Conservation (phyloP, 2,797 vertebrate species). For the Crypturellus tataupa region DNA sequence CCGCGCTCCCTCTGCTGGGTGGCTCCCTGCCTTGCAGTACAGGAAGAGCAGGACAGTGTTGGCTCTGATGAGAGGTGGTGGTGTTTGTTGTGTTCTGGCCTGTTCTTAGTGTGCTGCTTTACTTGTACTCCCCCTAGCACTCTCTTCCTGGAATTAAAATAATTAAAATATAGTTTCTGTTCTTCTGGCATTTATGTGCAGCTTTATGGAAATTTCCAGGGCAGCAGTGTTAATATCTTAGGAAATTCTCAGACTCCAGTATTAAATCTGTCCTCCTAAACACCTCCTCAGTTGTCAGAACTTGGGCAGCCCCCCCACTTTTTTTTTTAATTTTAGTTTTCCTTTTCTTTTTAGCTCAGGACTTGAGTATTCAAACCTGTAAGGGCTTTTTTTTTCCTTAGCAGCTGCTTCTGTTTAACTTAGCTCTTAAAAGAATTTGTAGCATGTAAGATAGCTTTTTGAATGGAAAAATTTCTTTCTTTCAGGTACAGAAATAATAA, state of each 20-base stretch:
- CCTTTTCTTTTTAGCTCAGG: not conserved
- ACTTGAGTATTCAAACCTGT: not conserved
- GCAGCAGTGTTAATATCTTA: not conserved
- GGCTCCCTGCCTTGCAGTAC: not conserved
- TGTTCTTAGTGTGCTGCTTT: not conserved
- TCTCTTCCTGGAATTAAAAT: not conserved
- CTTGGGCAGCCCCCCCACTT: not conserved
- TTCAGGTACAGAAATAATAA: not conserved
- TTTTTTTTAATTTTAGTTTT: not conserved
- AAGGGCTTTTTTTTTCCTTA: not conserved
- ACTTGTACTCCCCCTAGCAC: not conserved
- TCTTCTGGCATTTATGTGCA: not conserved
- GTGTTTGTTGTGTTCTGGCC: not conserved
- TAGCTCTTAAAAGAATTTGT: not conserved
- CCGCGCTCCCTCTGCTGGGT: not conserved
- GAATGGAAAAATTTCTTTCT: not conserved
- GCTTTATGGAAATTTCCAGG: not conserved
- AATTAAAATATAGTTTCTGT: not conserved
- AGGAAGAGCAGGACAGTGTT: not conserved
- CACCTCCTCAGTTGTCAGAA: not conserved
- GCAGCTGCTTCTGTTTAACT: not conserved
- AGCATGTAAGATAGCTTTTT: not conserved
- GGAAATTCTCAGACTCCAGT: not conserved
- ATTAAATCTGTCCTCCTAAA: not conserved
- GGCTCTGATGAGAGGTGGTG: rapidly evolving